phyloP scores from a whole-genome alignment of 2,888 invertebrate species.

The Heteromyza rotundicornis region DNA sequence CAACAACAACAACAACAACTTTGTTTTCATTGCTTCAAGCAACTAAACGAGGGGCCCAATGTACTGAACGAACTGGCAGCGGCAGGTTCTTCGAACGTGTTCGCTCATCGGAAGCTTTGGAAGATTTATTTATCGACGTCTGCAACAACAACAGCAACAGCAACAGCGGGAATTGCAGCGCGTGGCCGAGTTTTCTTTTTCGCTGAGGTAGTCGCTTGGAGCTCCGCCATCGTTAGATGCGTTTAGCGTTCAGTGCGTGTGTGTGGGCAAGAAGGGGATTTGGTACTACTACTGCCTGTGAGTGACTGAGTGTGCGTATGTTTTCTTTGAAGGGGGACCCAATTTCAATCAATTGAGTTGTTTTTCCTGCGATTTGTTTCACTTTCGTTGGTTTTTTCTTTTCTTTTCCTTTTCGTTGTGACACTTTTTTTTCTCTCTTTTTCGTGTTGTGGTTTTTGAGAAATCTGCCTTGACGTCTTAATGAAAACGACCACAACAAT shows the following conservation, averaged over 20 bases:
- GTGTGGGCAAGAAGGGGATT: not conserved
- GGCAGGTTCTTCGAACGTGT: not conserved
- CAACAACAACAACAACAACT: no score
- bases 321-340: slow-evolving; percentile 7
- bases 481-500: no score
- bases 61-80: not conserved
- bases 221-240: slow-evolving; percentile 38
- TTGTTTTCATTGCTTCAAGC: no score
- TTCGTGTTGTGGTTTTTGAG: not conserved
- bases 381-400: not conserved
- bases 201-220: slow-evolving; percentile 25
- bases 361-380: slow-evolving; percentile 5
- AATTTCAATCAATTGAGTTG: slow-evolving; percentile 1
- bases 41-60: not conserved
- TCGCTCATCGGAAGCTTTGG: slow-evolving; percentile 1
- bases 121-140: not conserved
- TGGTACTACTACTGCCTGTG: not conserved
- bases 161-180: slow-evolving; percentile 24
- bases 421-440: not conserved
- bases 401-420: not conserved
- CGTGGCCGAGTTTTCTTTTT: slow-evolving; percentile 1
- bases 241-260: slow-evolving; percentile 1
- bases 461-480: not conserved
- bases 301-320: not conserved
- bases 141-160: not conserved